Conservation (phyloP, 2,113 vertebrate genomes). For the Pseudonaja textilis region DNA sequence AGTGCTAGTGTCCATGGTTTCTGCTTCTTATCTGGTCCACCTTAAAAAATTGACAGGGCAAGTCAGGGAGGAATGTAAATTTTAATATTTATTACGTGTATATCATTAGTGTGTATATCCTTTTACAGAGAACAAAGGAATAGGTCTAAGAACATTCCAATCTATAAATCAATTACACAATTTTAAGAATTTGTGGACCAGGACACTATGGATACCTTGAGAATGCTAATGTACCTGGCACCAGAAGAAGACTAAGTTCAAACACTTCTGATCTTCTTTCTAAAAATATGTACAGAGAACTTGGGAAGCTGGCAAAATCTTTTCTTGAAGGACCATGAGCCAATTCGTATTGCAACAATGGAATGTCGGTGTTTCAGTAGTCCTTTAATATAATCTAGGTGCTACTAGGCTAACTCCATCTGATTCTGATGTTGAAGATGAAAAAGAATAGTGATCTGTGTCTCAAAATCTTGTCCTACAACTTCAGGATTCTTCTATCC, state of each 20-base stretch:
- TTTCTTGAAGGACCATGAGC: neutral
- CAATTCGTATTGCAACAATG: neutral
- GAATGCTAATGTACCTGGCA: neutral
- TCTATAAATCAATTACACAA: neutral
- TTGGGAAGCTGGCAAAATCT: neutral
- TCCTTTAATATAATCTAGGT: neutral
- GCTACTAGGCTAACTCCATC: neutral
- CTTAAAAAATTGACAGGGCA: neutral
- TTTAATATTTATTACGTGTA: neutral
- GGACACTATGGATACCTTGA: neutral
- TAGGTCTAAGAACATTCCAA: neutral
- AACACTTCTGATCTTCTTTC: neutral
- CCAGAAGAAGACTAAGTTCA: neutral
- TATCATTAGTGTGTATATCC: neutral
- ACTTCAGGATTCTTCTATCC: neutral
- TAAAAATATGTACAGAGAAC: neutral
- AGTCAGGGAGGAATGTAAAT: neutral
- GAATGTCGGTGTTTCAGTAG: neutral
- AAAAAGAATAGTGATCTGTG: neutral
- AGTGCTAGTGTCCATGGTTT: neutral
- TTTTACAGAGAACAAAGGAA: neutral
- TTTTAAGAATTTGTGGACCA: neutral
- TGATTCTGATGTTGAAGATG: neutral
- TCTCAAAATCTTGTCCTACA: neutral
- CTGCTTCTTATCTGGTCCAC: neutral